Evolutionary conservation across 2,888 invertebrate species (phyloP).

Genomic region (Metacarcinus magister): DNA sequence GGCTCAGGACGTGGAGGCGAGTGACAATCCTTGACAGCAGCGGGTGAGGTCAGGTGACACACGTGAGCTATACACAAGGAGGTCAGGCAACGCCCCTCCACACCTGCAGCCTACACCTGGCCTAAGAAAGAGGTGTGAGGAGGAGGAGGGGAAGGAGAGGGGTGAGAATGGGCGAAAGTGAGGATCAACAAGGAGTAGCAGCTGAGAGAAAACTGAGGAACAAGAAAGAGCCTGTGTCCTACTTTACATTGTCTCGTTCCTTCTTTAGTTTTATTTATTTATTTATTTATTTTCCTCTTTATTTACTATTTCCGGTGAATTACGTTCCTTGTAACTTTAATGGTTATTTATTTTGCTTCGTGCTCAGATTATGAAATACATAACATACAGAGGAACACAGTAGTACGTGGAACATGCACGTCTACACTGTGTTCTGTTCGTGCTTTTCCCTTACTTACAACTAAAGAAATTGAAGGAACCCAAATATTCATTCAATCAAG

Average conservation of each 20-base stretch:
- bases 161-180: neutral
- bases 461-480: neutral
- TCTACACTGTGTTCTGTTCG: neutral
- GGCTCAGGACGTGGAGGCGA: neutral
- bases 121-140: neutral
- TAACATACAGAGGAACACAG: neutral
- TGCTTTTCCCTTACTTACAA: neutral
- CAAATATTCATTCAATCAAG: neutral
- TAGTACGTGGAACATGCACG: neutral
- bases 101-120: constrained; percentile 34
- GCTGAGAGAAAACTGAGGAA: neutral
- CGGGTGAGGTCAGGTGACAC: neutral
- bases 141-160: neutral
- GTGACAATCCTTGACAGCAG: constrained; percentile 26
- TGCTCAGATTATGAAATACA: neutral
- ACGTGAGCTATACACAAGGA: neutral
- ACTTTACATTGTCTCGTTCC: neutral
- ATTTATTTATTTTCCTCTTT: neutral
- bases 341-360: no score
- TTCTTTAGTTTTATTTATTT: neutral
- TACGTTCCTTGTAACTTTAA: neutral
- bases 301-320: neutral
- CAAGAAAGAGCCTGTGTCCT: neutral
- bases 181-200: constrained; percentile 11
- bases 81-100: neutral